Percentiles rank a stretch among this genome's conserved stretches.
These are phyloP conservation scores for Chlamydotis undulata DNA, from an alignment of 2,113 vertebrate genomes.

Conservation along the genomic window DNA sequence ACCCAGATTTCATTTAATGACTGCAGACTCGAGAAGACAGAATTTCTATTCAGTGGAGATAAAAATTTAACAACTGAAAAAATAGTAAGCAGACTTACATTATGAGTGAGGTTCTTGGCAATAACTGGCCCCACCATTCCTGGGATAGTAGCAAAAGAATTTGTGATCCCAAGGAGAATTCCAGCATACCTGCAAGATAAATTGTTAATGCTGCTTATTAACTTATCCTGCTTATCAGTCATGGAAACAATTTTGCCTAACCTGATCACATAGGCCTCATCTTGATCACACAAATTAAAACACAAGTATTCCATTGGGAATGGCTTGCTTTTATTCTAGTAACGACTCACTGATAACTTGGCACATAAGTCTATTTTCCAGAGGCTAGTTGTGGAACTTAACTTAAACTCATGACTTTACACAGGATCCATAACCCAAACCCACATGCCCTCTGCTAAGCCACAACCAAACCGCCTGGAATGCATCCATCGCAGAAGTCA, in stretches of 20 bases:
- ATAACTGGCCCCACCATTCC: conserved; percentile 96
- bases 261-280: background rate
- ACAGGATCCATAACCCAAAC: background rate
- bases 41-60: background rate
- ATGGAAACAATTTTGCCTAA: background rate
- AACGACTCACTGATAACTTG: background rate
- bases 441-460: background rate
- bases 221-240: background rate
- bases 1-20: background rate
- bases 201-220: background rate
- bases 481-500: background rate
- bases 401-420: background rate
- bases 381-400: background rate
- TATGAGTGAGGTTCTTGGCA: conserved; percentile 85
- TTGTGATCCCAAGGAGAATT: conserved; percentile 95
- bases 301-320: background rate
- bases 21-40: background rate
- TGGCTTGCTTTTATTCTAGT: background rate
- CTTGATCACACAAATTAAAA: background rate
- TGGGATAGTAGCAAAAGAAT: conserved; percentile 94
- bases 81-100: conserved; percentile 79
- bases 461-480: background rate
- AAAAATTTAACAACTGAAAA: background rate
- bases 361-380: background rate
- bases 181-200: conserved; percentile 87